These are phyloP conservation scores for Dicyrtoma fusca DNA, from an alignment of 2,888 invertebrate genomes.

Conservation along the genomic window DNA sequence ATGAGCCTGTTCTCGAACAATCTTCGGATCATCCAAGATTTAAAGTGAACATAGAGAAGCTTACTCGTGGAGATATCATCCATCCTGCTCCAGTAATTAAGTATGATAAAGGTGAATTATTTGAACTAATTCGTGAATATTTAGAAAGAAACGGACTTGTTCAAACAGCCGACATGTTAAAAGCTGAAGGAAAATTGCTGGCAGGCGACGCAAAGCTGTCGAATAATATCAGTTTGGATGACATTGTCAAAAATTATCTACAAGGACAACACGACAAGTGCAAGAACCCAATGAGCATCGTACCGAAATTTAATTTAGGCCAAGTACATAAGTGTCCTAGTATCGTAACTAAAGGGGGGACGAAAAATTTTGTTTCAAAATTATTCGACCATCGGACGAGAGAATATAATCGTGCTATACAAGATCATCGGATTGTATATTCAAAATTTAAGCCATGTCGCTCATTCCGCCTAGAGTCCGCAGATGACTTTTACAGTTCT, in stretches of 20 bases:
- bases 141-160: constrained; percentile 73
- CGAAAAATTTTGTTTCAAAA: constrained; percentile 44
- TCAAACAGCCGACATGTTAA: constrained; percentile 74
- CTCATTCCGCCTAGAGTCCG: constrained; percentile 35
- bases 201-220: constrained; percentile 52
- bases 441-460: constrained; percentile 72
- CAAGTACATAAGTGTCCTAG: constrained; percentile 91
- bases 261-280: constrained; percentile 98
- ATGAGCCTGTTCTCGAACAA: constrained; percentile 36
- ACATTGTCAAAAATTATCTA: constrained; percentile 94
- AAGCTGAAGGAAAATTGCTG: constrained; percentile 70
- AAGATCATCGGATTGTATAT: constrained; percentile 67
- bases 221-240: constrained; percentile 73
- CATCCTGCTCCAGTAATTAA: constrained; percentile 65
- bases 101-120: constrained; percentile 90
- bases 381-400: constrained; percentile 43
- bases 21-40: constrained; percentile 34
- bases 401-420: constrained; percentile 32
- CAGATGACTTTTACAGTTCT: constrained; percentile 67
- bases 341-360: constrained; percentile 36
- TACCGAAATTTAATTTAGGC: constrained; percentile 53
- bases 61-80: constrained; percentile 16
- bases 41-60: constrained; percentile 29
- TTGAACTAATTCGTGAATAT: constrained; percentile 89
- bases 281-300: constrained; percentile 90